Evolutionary conservation across 1,140 invertebrate species (phyloP).

Genomic region (Zaprionus ornatus): DNA sequence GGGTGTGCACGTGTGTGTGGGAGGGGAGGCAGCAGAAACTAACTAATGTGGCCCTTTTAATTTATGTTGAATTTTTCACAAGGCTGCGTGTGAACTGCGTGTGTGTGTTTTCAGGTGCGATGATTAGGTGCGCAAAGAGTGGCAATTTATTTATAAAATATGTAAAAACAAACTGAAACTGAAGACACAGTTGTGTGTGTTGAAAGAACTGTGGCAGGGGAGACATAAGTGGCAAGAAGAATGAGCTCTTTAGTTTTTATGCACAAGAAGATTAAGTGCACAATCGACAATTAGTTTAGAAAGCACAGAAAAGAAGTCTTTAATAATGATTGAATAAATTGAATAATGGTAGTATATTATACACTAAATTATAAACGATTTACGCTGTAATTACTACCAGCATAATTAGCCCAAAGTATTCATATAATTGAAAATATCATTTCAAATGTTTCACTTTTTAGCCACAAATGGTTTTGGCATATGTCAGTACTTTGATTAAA

Average conservation of each 20-base stretch:
- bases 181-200: constrained; percentile 20
- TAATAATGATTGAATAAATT: not conserved
- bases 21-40: constrained; percentile 21
- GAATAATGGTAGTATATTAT: not conserved
- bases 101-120: constrained; percentile 20
- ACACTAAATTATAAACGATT: not conserved
- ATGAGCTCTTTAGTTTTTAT: constrained; percentile 25
- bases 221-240: not conserved
- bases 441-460: not conserved
- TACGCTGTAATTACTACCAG: not conserved
- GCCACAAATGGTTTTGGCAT: not conserved
- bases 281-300: not conserved
- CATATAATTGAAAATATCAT: too few relatives aligned
- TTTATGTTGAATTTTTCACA: constrained; percentile 51
- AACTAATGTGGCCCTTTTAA: constrained; percentile 52
- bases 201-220: not conserved
- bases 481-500: not conserved
- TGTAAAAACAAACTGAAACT: not conserved
- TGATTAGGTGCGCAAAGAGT: constrained; percentile 41
- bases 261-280: constrained; percentile 15
- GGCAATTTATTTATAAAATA: constrained; percentile 39
- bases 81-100: constrained; percentile 17
- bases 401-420: too few relatives aligned
- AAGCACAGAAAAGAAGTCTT: not conserved
- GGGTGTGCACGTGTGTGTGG: not conserved